phyloP scores from a whole-genome alignment of 2,113 vertebrate genomes.

The Xyliphius kryptos region DNA sequence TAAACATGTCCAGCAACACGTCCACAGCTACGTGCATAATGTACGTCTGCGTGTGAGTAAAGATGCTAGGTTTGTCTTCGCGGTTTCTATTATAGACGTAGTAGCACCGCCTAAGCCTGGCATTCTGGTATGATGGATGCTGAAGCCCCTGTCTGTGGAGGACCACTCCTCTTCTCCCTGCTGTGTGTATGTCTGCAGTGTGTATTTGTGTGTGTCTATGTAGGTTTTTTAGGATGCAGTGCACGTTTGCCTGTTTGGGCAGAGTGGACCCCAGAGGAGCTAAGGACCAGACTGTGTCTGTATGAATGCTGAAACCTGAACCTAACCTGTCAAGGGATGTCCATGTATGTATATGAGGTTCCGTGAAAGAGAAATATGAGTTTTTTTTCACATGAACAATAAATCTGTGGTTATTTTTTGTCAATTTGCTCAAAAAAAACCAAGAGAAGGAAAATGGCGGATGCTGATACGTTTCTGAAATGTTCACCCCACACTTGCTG shows the following conservation, averaged over 20 bases:
- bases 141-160: conserved; percentile 1
- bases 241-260: conserved; percentile 34
- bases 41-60: no score
- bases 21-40: no score
- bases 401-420: conserved; percentile 12
- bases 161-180: conserved; percentile 24
- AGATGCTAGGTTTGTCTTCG: not conserved
- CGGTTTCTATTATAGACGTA: not conserved
- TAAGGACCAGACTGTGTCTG: conserved; percentile 20
- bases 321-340: no score
- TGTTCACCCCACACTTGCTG: conserved; percentile 31
- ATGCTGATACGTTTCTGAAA: conserved; percentile 17
- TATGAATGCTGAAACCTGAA: no score
- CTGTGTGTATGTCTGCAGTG: conserved; percentile 28
- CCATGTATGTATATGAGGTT: no score
- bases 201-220: conserved; percentile 21
- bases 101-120: no score
- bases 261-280: conserved; percentile 33
- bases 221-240: conserved; percentile 20
- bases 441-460: conserved; percentile 19
- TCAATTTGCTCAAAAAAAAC: conserved; percentile 7
- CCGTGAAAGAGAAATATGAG: no score
- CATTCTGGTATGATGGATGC: conserved; percentile 20
- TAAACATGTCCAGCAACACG: no score
- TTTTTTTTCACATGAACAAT: no score